Evolutionary conservation across 2,113 vertebrate genomes (phyloP).

Genomic region (Thalassarche chlororhynchos): DNA sequence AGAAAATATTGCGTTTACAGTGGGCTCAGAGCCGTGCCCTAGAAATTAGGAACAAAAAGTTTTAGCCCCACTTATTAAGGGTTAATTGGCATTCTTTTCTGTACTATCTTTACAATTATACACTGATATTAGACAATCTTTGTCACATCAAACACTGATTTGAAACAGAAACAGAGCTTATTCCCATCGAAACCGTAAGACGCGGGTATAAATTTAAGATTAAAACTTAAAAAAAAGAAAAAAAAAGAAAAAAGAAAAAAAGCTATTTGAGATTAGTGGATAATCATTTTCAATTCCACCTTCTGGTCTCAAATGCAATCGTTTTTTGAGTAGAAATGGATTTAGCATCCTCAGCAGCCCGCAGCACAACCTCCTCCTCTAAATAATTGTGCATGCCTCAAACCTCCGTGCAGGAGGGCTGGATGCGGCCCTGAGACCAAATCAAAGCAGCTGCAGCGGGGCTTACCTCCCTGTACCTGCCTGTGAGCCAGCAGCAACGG

Average conservation of each 20-base stretch:
- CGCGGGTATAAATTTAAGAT: neutral
- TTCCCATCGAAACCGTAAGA: neutral
- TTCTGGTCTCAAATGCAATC: neutral
- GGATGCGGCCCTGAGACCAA: accelerated
- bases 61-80: neutral
- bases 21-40: neutral
- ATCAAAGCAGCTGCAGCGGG: accelerated
- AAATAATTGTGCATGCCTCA: neutral
- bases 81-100: neutral
- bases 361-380: neutral
- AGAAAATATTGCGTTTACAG: neutral
- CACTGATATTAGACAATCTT: neutral
- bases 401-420: neutral
- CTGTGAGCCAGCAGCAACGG: neutral
- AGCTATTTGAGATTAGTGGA: neutral
- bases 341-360: neutral
- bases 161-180: neutral
- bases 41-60: neutral
- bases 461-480: accelerated
- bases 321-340: neutral
- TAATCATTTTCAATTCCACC: neutral
- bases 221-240: neutral
- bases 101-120: neutral
- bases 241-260: neutral
- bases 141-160: neutral